Evolutionary conservation across 2,888 invertebrate genomes (phyloP).

Genomic region (Incurvaria masculella): DNA sequence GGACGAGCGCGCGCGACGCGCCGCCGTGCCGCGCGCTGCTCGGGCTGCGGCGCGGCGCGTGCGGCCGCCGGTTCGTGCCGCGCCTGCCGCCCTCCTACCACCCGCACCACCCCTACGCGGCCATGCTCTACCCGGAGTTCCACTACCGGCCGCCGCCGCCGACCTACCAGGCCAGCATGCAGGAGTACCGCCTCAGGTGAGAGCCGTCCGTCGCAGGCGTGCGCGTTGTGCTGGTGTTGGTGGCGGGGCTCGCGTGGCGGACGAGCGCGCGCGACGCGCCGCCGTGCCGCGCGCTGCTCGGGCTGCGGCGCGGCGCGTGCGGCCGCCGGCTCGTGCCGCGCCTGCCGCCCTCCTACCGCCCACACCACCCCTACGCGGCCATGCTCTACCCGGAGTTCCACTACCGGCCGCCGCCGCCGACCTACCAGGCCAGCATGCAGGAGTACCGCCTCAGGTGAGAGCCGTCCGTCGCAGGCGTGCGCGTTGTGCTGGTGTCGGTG

Average conservation of each 20-base stretch:
- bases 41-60: slow-evolving; percentile 78
- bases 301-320: slow-evolving; percentile 77
- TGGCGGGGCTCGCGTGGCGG: slow-evolving; percentile 94
- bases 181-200: slow-evolving; percentile 86
- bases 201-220: slow-evolving; percentile 76
- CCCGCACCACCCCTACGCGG: slow-evolving; percentile 88
- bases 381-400: slow-evolving; percentile 97
- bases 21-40: slow-evolving; percentile 70
- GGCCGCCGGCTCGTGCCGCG: slow-evolving; percentile 53
- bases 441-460: slow-evolving; percentile 85
- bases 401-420: slow-evolving; percentile 93
- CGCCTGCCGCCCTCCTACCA: slow-evolving; percentile 65
- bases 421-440: slow-evolving; percentile 97
- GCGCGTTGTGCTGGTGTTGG: slow-evolving; percentile 90
- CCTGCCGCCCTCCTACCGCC: slow-evolving; percentile 67
- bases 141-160: slow-evolving; percentile 95
- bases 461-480: slow-evolving; percentile 77
- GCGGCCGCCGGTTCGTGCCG: slow-evolving; percentile 54
- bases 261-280: slow-evolving; percentile 80
- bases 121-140: slow-evolving; percentile 95
- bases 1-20: slow-evolving; percentile 79
- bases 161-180: slow-evolving; percentile 96
- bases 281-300: slow-evolving; percentile 68
- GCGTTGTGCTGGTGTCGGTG: slow-evolving; percentile 90
- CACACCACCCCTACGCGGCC: slow-evolving; percentile 88